Percentiles rank a stretch among this genome's conserved stretches.
Evolutionary conservation across 2,113 vertebrate species (phyloP).

Genomic region (Clarias gariepinus): DNA sequence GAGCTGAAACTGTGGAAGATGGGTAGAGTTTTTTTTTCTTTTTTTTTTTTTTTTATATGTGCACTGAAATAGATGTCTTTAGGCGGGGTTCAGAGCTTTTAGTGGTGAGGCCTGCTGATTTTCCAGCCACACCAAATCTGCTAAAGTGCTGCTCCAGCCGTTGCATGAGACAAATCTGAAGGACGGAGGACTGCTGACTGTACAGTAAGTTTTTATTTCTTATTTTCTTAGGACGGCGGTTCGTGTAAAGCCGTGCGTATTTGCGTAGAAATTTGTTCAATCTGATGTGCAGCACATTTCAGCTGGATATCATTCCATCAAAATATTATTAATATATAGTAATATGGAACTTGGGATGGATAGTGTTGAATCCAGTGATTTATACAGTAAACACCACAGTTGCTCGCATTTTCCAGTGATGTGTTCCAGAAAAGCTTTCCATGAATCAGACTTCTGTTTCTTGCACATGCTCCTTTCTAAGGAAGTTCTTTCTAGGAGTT

Average conservation of each 20-base stretch:
- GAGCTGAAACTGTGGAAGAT: slow-evolving; percentile 50
- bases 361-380: neutral
- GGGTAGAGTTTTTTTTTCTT: slow-evolving; percentile 54
- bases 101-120: slow-evolving; percentile 64
- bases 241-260: neutral
- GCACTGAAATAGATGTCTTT: slow-evolving; percentile 71
- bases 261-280: neutral
- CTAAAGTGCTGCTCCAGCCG: slow-evolving; percentile 37
- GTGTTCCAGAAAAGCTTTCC: slow-evolving; percentile 41
- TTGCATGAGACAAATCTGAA: slow-evolving; percentile 42
- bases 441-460: slow-evolving; percentile 60
- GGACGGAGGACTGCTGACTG: slow-evolving; percentile 28
- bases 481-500: slow-evolving; percentile 56
- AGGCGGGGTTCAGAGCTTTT: slow-evolving; percentile 74
- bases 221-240: neutral
- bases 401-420: slow-evolving; percentile 47
- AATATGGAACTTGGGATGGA: neutral
- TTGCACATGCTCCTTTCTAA: slow-evolving; percentile 28
- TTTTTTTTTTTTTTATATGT: slow-evolving; percentile 62
- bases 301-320: neutral
- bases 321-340: neutral
- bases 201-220: slow-evolving; percentile 43
- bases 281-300: neutral
- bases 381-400: neutral
- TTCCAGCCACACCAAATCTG: slow-evolving; percentile 59